Percentiles rank a stretch among this genome's conserved stretches.
phyloP scores from a whole-genome alignment of 2,113 vertebrate species.

The Hippocampus abdominalis region DNA sequence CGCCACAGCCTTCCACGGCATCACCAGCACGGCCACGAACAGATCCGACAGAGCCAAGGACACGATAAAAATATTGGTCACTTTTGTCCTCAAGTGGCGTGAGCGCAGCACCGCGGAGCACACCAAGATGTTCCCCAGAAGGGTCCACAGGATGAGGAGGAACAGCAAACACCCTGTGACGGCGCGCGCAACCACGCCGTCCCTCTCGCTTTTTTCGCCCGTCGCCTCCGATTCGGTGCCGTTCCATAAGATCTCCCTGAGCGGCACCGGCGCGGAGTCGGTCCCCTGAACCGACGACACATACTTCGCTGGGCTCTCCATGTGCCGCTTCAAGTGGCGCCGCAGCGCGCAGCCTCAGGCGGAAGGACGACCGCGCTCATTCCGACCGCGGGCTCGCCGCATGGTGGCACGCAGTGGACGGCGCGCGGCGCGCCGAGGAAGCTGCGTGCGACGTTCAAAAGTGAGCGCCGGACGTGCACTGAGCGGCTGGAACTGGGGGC shows the following conservation, averaged over 20 bases:
- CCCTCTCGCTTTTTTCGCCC: conserved; percentile 28
- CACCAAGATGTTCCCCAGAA: conserved; percentile 89
- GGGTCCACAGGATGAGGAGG: conserved; percentile 87
- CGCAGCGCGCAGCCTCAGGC: conserved; percentile 41
- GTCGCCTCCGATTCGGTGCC: conserved; percentile 58
- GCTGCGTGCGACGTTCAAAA: conserved; percentile 15
- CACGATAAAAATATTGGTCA: conserved; percentile 91
- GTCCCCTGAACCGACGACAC: conserved; percentile 60
- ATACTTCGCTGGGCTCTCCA: conserved; percentile 69
- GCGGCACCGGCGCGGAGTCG: conserved; percentile 49
- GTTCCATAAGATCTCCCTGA: conserved; percentile 71
- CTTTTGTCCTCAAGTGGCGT: conserved; percentile 84
- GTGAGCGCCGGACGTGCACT: conserved; percentile 37
- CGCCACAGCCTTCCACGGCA: conserved; percentile 94
- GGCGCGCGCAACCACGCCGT: conserved; percentile 66
- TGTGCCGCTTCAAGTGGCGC: conserved; percentile 51
- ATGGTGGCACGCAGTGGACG: conserved; percentile 33
- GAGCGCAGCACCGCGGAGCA: conserved; percentile 86
- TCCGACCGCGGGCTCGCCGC: conserved; percentile 23
- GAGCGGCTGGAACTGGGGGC: conserved; percentile 38
- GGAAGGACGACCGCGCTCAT: conserved; percentile 37
- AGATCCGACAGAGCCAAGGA: conserved; percentile 91
- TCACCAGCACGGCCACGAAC: conserved; percentile 89
- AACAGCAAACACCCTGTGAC: conserved; percentile 81
- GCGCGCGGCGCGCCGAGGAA: conserved; percentile 9